Base-by-base conservation (phyloP, 2,113 vertebrate genomes). In the Chaetops frenatus region DNA sequence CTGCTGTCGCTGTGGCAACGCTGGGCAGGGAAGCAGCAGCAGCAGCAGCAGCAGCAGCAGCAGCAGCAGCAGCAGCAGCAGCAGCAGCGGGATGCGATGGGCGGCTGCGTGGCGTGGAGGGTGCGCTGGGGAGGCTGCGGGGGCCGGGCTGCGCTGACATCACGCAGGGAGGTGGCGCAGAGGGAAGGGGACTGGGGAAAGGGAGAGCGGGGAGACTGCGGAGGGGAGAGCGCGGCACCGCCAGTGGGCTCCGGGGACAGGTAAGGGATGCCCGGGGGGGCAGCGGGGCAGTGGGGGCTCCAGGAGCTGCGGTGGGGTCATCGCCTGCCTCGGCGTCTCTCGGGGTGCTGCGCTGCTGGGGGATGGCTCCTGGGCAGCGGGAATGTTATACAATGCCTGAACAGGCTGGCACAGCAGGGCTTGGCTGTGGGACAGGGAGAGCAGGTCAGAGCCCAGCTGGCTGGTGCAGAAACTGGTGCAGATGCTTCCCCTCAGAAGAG, bases 111-210 rank as follows among this genome's bases (percentile, higher is more conserved):
- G 83, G 83, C 83, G 83, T 69, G 83, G 62, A 77, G 84, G 73
- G 58, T 23, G 92, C 71, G 90, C 65, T 78, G 93, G 85, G 85
- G 82, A 66, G 85, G 95, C 88, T 92, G 94, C 47, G 88, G 82
- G 87, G 93, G 93, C 88, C 42, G 88, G 88, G 66, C 86, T 35
- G 70, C 8, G 80, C 85, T 96, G 95, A 96, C 95, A 95, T 96
- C 95, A 96, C 60, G 7, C 35, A 21, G 58, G 90, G 80, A 85
- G 90, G 91, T 71, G 69, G 82, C 4, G 57, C 88, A 73, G 93
- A 65, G 88, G 65, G 64, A 83, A 58, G 50, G 72, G 48, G 71
- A 51, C 70, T 64, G 88, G 80, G 80, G 94, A 38, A 71, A 56
- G 60, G 77, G 81, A 86, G 90, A 92, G 86, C 62, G 21, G 65